Percentiles rank a stretch among this genome's conserved stretches.
Evolutionary conservation across 2,113 vertebrate genomes (phyloP).

Genomic region (Jaculus jaculus): DNA sequence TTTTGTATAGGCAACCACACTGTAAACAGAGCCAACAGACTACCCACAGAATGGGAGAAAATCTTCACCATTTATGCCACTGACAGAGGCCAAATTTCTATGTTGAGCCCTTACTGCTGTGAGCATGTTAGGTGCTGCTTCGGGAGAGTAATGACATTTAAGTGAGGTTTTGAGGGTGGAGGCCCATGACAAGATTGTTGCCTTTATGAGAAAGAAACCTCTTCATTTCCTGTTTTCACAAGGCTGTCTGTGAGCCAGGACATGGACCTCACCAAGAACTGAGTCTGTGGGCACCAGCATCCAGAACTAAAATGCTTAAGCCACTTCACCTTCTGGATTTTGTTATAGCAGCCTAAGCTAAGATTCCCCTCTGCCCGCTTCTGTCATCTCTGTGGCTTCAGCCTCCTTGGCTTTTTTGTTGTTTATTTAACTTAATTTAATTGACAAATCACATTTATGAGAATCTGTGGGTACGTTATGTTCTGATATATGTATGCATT

Average conservation of each 20-base stretch:
- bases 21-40: no score
- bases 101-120: no score
- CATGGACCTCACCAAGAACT: not conserved
- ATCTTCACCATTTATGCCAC: no score
- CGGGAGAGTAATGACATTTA: not conserved
- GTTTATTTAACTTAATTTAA: not conserved
- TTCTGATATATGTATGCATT: not conserved
- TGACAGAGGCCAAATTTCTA: no score
- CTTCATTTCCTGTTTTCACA: not conserved
- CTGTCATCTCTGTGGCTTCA: not conserved
- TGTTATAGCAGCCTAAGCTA: not conserved
- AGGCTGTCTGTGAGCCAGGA: not conserved
- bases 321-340: not conserved
- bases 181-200: fast-evolving
- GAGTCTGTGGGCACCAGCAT: not conserved
- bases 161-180: not conserved
- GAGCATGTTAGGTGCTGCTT: not conserved
- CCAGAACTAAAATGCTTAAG: not conserved
- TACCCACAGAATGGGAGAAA: no score
- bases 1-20: no score
- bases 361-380: not conserved
- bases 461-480: not conserved
- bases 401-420: not conserved
- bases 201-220: not conserved
- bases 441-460: not conserved